Evolutionary conservation across 2,797 vertebrate species (phyloP).

Genomic region (Allobates femoralis): DNA sequence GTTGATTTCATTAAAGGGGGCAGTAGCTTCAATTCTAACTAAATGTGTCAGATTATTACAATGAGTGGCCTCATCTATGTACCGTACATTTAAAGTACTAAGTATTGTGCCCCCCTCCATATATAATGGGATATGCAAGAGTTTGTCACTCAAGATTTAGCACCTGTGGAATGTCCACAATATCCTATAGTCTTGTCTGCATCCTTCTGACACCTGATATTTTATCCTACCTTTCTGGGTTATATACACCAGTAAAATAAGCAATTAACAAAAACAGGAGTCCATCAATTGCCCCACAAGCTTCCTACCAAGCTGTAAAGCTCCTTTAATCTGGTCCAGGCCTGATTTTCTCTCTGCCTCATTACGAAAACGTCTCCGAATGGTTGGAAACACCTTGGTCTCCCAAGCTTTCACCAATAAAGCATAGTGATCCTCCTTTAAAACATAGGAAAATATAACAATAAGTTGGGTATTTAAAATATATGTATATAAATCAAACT

Average conservation of each 20-base stretch:
- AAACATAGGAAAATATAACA: constrained; percentile 4
- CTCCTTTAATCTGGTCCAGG: constrained; percentile 97
- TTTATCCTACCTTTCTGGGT: neutral
- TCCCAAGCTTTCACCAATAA: constrained; percentile 98
- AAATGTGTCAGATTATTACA: no score
- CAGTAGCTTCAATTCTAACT: no score
- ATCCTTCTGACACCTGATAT: neutral
- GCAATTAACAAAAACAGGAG: neutral
- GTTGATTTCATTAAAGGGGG: neutral
- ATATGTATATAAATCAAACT: neutral
- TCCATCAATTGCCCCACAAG: neutral
- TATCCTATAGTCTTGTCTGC: neutral
- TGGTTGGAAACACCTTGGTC: constrained; percentile 97
- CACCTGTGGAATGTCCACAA: no score
- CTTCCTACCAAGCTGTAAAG: constrained; percentile 90
- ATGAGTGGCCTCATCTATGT: no score
- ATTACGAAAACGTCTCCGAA: constrained; percentile 96
- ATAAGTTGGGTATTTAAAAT: neutral
- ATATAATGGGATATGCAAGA: no score
- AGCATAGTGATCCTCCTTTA: constrained; percentile 96
- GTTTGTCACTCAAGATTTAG: no score
- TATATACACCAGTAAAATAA: neutral
- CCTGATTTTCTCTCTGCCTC: constrained; percentile 98
- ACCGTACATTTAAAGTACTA: no score
- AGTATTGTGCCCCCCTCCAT: no score